phyloP scores from a whole-genome alignment of 1,140 invertebrate genomes.

The Parapsyche elsis region DNA sequence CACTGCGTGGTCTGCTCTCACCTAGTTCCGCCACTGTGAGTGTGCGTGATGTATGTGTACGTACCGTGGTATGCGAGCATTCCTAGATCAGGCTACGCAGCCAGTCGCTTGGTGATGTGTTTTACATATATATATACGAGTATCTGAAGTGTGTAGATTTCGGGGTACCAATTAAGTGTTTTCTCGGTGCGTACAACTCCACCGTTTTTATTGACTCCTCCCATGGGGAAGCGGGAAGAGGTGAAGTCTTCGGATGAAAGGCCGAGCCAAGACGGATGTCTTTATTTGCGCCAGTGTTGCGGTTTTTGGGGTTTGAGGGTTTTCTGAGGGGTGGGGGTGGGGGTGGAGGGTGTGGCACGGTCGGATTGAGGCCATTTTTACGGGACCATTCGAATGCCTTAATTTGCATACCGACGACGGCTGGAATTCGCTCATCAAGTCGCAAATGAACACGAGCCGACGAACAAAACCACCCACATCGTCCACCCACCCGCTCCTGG shows the following conservation, averaged over 20 bases:
- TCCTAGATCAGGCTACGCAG: no score
- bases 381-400: conserved; percentile 2
- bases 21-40: no score
- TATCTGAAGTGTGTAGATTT: not conserved
- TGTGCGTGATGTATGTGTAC: no score
- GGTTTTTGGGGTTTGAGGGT: not conserved
- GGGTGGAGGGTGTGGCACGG: not conserved
- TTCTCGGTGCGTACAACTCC: not conserved
- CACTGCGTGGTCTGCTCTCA: no score
- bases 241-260: not conserved
- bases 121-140: not conserved
- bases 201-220: not conserved
- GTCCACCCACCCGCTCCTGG: conserved; percentile 28
- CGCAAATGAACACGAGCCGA: conserved; percentile 51
- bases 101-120: no score
- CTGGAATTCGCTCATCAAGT: conserved; percentile 51
- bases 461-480: not conserved
- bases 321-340: not conserved
- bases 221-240: not conserved
- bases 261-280: not conserved
- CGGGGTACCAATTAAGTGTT: not conserved
- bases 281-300: conserved; percentile 10
- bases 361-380: not conserved
- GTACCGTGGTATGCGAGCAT: no score
- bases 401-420: conserved; percentile 45